Conservation (phyloP, 1,140 invertebrate genomes). For the Solenopsis invicta region DNA sequence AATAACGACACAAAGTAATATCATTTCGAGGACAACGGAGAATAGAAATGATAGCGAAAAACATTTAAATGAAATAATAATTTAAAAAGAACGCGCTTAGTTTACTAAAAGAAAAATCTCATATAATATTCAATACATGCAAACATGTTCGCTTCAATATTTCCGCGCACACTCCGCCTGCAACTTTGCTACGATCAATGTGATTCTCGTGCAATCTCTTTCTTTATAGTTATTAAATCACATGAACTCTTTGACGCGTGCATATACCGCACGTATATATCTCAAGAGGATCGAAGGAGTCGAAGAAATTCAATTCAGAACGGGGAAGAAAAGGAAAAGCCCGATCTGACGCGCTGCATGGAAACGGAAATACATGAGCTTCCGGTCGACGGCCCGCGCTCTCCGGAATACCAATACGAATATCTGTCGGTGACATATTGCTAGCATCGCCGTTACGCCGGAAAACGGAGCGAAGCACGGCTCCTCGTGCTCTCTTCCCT, state of each 20-base stretch:
- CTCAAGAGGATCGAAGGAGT: background rate
- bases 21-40: background rate
- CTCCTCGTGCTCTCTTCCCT: constrained; percentile 38
- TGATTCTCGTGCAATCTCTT: constrained; percentile 10
- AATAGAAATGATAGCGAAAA: background rate
- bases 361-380: constrained; percentile 78
- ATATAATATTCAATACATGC: background rate
- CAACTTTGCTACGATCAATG: constrained; percentile 22
- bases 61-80: constrained; percentile 10
- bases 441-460: constrained; percentile 79
- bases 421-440: constrained; percentile 85
- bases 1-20: constrained; percentile 20
- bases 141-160: constrained; percentile 3
- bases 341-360: constrained; percentile 43
- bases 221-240: constrained; percentile 52
- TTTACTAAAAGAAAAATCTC: background rate
- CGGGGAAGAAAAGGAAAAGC: constrained; percentile 52
- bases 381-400: constrained; percentile 76
- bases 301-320: constrained; percentile 11
- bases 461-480: constrained; percentile 73
- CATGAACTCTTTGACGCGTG: constrained; percentile 33
- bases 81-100: background rate
- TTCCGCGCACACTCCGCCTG: background rate
- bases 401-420: constrained; percentile 73
- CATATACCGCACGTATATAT: constrained; percentile 8